Percentiles rank a stretch among this genome's conserved stretches.
These are phyloP conservation scores for Drosophila kohkoa DNA, from an alignment of 1,140 invertebrate species.

Conservation along the genomic window DNA sequence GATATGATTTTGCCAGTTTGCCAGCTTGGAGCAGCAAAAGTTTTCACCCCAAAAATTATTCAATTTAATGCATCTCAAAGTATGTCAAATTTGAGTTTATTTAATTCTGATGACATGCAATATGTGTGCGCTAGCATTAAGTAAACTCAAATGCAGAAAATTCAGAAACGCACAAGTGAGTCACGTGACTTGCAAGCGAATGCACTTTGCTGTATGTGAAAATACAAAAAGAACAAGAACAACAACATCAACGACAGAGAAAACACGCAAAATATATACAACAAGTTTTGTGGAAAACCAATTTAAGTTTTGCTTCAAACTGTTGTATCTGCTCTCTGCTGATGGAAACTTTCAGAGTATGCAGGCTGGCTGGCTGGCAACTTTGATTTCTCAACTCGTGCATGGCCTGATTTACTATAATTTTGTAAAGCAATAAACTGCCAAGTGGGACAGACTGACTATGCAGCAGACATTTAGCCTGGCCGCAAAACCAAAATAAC, in stretches of 20 bases:
- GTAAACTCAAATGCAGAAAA: constrained; percentile 55
- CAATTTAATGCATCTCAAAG: constrained; percentile 20
- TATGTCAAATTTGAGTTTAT: constrained; percentile 39
- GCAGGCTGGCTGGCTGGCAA: constrained; percentile 33
- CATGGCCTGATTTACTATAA: constrained; percentile 78
- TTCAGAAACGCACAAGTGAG: constrained; percentile 39
- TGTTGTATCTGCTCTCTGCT: constrained; percentile 42
- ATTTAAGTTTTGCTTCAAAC: constrained; percentile 63
- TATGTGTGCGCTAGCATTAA: constrained; percentile 37
- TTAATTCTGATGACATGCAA: constrained; percentile 22
- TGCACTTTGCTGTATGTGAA: constrained; percentile 29
- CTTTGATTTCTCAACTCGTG: constrained; percentile 72
- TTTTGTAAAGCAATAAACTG: constrained; percentile 74
- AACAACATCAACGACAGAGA: neutral
- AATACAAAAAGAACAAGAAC: constrained; percentile 2
- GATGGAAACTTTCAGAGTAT: constrained; percentile 56
- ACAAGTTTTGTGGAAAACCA: constrained; percentile 61
- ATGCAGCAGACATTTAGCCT: constrained; percentile 44
- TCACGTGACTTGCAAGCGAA: constrained; percentile 69
- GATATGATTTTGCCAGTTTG: neutral
- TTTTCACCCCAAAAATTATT: constrained; percentile 10
- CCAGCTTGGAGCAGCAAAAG: neutral
- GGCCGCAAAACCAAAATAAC: constrained; percentile 32
- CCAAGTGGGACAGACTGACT: constrained; percentile 51
- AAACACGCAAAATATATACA: constrained; percentile 17